phyloP scores from a whole-genome alignment of 2,888 invertebrate species.

The Mesopsocus fuscifrons region DNA sequence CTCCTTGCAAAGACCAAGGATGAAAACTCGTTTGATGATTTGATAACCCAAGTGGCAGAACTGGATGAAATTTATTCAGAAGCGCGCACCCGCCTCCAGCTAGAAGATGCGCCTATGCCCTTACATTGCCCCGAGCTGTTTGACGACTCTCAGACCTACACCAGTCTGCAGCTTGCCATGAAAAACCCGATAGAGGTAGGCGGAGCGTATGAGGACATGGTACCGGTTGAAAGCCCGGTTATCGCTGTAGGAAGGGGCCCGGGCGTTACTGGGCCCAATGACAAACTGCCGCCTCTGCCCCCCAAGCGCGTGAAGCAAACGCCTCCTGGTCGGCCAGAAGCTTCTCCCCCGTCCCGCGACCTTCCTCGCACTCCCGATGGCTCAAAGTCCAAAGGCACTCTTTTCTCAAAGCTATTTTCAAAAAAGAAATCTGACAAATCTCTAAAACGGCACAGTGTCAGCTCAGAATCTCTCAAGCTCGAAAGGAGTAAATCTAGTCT shows the following conservation, averaged over 20 bases:
- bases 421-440: conserved; percentile 30
- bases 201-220: conserved; percentile 26
- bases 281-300: conserved; percentile 50
- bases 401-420: conserved; percentile 43
- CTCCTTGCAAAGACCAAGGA: neutral
- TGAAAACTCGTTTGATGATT: conserved; percentile 37
- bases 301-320: conserved; percentile 40
- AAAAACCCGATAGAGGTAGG: conserved; percentile 53
- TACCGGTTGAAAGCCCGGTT: conserved; percentile 12
- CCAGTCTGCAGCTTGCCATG: conserved; percentile 68
- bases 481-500: conserved; percentile 8
- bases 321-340: conserved; percentile 20
- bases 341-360: conserved; percentile 30
- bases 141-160: conserved; percentile 57
- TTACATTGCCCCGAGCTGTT: conserved; percentile 7
- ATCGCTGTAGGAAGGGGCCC: conserved; percentile 1
- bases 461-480: conserved; percentile 15
- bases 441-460: conserved; percentile 4
- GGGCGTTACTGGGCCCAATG: conserved; percentile 12
- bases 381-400: conserved; percentile 30
- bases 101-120: conserved; percentile 6
- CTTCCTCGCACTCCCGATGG: conserved; percentile 31
- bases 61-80: conserved; percentile 64
- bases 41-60: conserved; percentile 59
- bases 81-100: conserved; percentile 36